Conservation (phyloP, 1,140 invertebrate genomes). For the Drosophila lacteicornis region DNA sequence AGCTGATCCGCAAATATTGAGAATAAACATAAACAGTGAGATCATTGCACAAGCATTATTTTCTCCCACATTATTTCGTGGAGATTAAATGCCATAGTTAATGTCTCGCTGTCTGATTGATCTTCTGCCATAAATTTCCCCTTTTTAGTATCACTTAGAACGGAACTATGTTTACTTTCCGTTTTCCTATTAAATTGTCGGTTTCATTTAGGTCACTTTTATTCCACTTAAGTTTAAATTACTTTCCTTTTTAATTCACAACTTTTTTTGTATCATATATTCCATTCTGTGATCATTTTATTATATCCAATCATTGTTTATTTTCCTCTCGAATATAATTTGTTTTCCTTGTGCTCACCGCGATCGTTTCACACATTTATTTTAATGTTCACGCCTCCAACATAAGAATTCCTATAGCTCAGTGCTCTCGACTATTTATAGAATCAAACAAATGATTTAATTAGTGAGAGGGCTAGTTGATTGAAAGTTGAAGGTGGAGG, state of each 20-base stretch:
- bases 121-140: background rate
- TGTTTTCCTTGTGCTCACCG: slow-evolving; percentile 23
- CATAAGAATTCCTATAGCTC: slow-evolving; percentile 16
- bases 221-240: background rate
- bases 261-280: background rate
- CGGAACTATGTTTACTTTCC: background rate
- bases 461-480: slow-evolving; percentile 31
- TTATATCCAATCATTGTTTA: slow-evolving; percentile 15
- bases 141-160: slow-evolving; percentile 1
- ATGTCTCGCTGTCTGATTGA: slow-evolving; percentile 14
- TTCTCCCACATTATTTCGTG: background rate
- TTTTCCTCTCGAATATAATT: slow-evolving; percentile 31
- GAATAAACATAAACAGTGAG: background rate
- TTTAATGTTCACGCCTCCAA: slow-evolving; percentile 23
- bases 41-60: background rate
- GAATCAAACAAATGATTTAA: slow-evolving; percentile 33
- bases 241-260: background rate
- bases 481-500: background rate
- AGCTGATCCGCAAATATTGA: background rate
- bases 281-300: background rate
- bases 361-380: slow-evolving; percentile 15
- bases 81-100: background rate
- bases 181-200: background rate
- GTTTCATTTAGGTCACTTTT: background rate
- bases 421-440: slow-evolving; percentile 20